phyloP scores from a whole-genome alignment of 2,113 vertebrate species.

The Paradoxurus hermaphroditus region DNA sequence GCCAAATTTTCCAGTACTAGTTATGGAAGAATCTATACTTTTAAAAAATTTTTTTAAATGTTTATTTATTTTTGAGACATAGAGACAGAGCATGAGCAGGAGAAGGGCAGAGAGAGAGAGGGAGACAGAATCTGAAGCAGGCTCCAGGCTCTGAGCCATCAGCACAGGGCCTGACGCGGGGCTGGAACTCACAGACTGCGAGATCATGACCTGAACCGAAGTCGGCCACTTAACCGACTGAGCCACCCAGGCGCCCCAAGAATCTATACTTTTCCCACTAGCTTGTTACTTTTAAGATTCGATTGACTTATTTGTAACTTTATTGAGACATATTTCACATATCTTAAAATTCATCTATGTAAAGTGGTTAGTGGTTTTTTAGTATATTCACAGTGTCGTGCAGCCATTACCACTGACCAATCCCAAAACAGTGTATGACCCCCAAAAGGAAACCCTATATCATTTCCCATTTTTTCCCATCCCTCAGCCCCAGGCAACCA shows the following conservation, averaged over 20 bases:
- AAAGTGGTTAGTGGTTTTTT: neutral
- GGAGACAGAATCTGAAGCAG: too few relatives aligned
- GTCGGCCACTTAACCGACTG: too few relatives aligned
- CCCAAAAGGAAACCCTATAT: neutral
- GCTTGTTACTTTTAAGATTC: neutral
- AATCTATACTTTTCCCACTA: neutral
- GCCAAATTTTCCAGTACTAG: neutral
- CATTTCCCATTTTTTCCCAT: neutral
- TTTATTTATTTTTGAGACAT: too few relatives aligned
- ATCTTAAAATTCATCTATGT: neutral
- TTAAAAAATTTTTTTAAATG: too few relatives aligned
- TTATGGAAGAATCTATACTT: neutral
- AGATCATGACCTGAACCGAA: too few relatives aligned
- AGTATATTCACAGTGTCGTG: neutral
- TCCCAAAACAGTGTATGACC: neutral
- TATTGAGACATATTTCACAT: neutral
- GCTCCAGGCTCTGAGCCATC: too few relatives aligned
- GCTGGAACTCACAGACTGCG: too few relatives aligned
- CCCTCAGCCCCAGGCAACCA: neutral
- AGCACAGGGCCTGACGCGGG: too few relatives aligned
- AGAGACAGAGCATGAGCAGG: too few relatives aligned
- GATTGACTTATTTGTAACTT: neutral
- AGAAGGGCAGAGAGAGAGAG: too few relatives aligned
- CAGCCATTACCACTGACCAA: neutral
- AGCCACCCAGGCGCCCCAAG: too few relatives aligned